Conservation (phyloP, 64 coral and sea anemone species). For the Acropora tenuis region DNA sequence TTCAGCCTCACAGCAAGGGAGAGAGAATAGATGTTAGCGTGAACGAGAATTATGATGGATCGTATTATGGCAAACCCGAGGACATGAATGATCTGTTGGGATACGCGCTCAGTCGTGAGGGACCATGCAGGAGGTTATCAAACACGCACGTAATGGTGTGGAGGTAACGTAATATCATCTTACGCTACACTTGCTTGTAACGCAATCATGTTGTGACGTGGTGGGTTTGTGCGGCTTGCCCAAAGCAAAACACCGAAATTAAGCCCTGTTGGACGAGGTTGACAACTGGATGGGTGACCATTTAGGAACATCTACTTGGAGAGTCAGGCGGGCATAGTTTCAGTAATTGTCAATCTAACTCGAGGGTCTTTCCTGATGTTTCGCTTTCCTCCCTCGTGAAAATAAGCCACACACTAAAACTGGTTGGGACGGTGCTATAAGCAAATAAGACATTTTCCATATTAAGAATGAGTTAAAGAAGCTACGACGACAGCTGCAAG, state of each 20-base stretch:
- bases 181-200: not conserved
- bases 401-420: too few relatives aligned
- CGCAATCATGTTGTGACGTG: not conserved
- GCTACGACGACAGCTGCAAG: too few relatives aligned
- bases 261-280: too few relatives aligned
- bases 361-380: too few relatives aligned
- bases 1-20: constrained; percentile 97
- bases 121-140: constrained; percentile 75
- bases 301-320: too few relatives aligned
- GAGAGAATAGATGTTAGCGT: constrained; percentile 98
- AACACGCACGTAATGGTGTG: constrained; percentile 74
- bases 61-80: constrained; percentile 81
- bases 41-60: constrained; percentile 94
- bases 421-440: too few relatives aligned
- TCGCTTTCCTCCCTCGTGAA: too few relatives aligned
- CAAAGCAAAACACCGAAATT: not conserved
- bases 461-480: too few relatives aligned
- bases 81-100: constrained; percentile 87
- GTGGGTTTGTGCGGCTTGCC: not conserved
- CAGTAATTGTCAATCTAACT: too few relatives aligned
- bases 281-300: too few relatives aligned
- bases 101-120: constrained; percentile 89
- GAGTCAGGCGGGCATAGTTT: too few relatives aligned
- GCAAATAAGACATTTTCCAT: too few relatives aligned
- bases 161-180: not conserved